These are phyloP conservation scores for Agrilus planipennis DNA, from an alignment of 1,140 invertebrate genomes.

Conservation along the genomic window DNA sequence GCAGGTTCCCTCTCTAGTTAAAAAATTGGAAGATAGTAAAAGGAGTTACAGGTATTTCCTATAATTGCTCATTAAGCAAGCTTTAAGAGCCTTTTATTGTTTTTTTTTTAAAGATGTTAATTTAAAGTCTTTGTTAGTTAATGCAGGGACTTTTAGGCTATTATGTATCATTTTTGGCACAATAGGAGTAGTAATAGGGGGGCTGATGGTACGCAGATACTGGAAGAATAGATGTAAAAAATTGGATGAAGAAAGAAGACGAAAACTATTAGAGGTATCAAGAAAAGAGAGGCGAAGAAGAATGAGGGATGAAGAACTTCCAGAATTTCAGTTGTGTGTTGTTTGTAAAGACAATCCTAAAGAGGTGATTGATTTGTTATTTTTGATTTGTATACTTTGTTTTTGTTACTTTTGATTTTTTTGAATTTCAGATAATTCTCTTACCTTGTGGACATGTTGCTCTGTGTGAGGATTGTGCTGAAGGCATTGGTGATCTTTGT, in stretches of 20 bases:
- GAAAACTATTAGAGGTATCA: slow-evolving; percentile 46
- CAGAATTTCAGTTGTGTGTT: slow-evolving; percentile 58
- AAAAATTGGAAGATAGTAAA: slow-evolving; percentile 54
- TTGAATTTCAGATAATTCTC: slow-evolving; percentile 52
- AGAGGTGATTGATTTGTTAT: slow-evolving; percentile 38
- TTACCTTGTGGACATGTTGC: slow-evolving; percentile 75
- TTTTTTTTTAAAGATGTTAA: too few relatives aligned
- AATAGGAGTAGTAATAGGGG: slow-evolving; percentile 50
- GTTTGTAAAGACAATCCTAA: slow-evolving; percentile 65
- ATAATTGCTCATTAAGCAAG: too few relatives aligned
- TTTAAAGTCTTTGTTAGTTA: too few relatives aligned
- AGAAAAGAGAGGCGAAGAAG: slow-evolving; percentile 48
- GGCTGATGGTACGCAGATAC: slow-evolving; percentile 49
- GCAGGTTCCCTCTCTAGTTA: slow-evolving; percentile 30
- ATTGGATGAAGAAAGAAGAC: slow-evolving; percentile 42
- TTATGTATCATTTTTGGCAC: slow-evolving; percentile 52
- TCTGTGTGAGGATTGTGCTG: slow-evolving; percentile 68
- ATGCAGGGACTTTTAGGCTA: slow-evolving; percentile 45
- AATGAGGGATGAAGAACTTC: slow-evolving; percentile 47
- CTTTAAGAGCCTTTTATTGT: too few relatives aligned
- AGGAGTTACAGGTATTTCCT: slow-evolving; percentile 46
- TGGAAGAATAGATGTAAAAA: slow-evolving; percentile 43
- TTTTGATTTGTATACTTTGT: background rate
- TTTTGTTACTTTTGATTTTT: slow-evolving; percentile 11
- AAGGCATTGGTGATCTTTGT: slow-evolving; percentile 51